phyloP scores from a whole-genome alignment of 2,113 vertebrate species.

The Formicarius rufipectus region DNA sequence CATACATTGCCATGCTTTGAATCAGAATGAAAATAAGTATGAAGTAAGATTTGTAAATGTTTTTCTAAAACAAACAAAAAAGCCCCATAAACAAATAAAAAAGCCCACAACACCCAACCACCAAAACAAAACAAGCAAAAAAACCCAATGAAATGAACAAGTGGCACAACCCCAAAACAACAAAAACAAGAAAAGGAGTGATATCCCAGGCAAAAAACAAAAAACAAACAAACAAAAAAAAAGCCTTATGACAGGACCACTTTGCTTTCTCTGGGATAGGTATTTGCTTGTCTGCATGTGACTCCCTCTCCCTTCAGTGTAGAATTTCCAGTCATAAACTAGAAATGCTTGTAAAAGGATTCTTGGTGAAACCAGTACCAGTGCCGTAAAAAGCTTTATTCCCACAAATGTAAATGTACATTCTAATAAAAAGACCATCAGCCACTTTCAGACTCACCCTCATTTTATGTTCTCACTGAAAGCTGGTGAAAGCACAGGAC shows the following conservation, averaged over 20 bases:
- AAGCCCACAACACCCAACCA: not conserved
- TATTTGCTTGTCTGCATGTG: not conserved
- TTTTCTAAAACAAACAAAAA: not conserved
- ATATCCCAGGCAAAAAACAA: not conserved
- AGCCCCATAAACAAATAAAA: not conserved
- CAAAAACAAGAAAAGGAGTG: not conserved
- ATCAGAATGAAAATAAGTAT: not conserved
- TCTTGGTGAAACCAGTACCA: not conserved
- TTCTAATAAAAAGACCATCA: not conserved
- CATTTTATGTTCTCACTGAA: not conserved
- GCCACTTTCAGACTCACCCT: not conserved
- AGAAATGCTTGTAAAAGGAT: not conserved
- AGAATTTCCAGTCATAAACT: not conserved
- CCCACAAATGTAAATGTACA: not conserved
- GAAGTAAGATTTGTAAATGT: not conserved
- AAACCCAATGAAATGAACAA: not conserved
- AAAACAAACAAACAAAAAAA: not conserved
- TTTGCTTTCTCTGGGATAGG: not conserved
- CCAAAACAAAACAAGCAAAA: not conserved
- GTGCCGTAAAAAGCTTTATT: not conserved
- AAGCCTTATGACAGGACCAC: not conserved
- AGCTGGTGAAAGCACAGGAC: not conserved
- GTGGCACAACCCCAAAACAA: not conserved
- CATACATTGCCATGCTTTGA: not conserved
- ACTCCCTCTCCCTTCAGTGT: not conserved